Percentiles rank a stretch among this genome's conserved stretches.
Conservation (phyloP, 1,140 invertebrate species). For the Heliconius himera region DNA sequence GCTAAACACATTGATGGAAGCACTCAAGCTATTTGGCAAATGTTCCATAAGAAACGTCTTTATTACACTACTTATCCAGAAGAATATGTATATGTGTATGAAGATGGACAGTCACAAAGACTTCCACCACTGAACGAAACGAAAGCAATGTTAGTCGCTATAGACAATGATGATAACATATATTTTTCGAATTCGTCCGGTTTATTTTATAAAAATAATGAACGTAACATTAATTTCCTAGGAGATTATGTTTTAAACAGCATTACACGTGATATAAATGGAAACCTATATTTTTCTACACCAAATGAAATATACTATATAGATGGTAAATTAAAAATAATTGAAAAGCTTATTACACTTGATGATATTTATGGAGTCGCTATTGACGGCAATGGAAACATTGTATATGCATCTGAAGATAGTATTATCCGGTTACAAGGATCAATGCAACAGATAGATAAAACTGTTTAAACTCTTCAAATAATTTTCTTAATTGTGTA, state of each 20-base stretch:
- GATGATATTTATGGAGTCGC: constrained; percentile 47
- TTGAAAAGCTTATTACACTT: constrained; percentile 33
- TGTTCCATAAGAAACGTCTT: constrained; percentile 55
- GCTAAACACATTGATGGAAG: constrained; percentile 39
- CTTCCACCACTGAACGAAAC: constrained; percentile 45
- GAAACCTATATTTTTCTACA: constrained; percentile 56
- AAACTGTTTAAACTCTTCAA: too few species aligned
- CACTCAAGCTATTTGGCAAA: constrained; percentile 56
- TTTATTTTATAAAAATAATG: constrained; percentile 39
- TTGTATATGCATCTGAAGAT: constrained; percentile 49
- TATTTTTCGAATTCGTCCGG: constrained; percentile 54
- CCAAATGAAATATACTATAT: constrained; percentile 54
- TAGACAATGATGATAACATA: constrained; percentile 48
- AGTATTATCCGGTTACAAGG: constrained; percentile 47
- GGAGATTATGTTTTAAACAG: constrained; percentile 49
- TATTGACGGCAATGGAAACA: constrained; percentile 47
- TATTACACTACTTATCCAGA: constrained; percentile 56
- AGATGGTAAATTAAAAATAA: constrained; percentile 37
- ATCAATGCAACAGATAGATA: neutral
- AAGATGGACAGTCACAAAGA: constrained; percentile 34
- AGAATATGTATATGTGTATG: constrained; percentile 48
- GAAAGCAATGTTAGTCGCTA: constrained; percentile 47
- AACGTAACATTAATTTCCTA: constrained; percentile 17
- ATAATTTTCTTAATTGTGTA: too few species aligned
- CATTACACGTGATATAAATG: constrained; percentile 49